A percentile compares a stretch with the other conserved stretches of the same genome.
phyloP scores from a whole-genome alignment of 2,888 invertebrate genomes.

The Pheosia tremula region DNA sequence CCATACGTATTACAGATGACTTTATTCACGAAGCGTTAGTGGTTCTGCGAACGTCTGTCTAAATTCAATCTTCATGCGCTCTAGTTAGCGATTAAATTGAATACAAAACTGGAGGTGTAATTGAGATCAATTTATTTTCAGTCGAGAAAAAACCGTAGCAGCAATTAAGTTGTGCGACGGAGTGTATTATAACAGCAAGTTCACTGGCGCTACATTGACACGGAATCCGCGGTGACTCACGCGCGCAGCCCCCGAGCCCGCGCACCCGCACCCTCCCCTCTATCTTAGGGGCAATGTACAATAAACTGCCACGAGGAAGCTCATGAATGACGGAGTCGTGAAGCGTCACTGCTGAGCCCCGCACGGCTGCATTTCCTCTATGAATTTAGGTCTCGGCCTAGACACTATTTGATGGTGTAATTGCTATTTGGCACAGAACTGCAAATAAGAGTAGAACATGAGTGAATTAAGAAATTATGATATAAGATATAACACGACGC shows the following conservation, averaged over 20 bases:
- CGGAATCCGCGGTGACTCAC: conserved; percentile 38
- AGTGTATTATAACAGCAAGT: conserved; percentile 61
- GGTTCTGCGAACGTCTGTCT: conserved; percentile 10
- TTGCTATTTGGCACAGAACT: conserved; percentile 26
- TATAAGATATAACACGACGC: no score
- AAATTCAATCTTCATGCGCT: conserved; percentile 24
- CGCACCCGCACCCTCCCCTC: conserved; percentile 19
- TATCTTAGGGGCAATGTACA: conserved; percentile 39
- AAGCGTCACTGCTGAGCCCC: conserved; percentile 9
- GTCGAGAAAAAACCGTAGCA: conserved; percentile 59
- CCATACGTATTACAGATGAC: neutral
- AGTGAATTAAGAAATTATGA: neutral
- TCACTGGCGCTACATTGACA: conserved; percentile 47
- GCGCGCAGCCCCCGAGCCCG: conserved; percentile 16
- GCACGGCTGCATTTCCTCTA: conserved; percentile 18
- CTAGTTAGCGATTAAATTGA: conserved; percentile 38
- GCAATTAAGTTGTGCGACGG: conserved; percentile 66
- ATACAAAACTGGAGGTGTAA: conserved; percentile 45
- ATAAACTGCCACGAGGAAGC: conserved; percentile 26
- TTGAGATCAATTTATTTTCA: conserved; percentile 52
- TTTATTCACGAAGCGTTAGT: conserved; percentile 12
- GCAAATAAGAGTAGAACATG: conserved; percentile 5
- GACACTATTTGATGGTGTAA: conserved; percentile 27
- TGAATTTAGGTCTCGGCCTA: conserved; percentile 29
- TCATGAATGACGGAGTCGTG: conserved; percentile 29